phyloP scores from a whole-genome alignment of 1,140 invertebrate species.

The Caerostris darwini region DNA sequence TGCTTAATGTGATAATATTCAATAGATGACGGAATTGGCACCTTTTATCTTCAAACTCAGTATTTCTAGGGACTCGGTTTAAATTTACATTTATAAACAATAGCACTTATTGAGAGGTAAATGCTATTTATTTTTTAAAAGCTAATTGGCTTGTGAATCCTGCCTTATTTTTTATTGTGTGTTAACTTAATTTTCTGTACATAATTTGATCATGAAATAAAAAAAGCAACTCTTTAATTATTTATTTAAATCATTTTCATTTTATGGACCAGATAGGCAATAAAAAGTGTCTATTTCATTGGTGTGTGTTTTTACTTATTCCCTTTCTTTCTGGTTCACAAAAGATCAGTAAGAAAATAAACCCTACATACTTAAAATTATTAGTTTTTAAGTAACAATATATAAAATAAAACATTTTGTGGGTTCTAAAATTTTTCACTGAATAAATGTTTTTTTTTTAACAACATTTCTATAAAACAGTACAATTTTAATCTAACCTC shows the following conservation, averaged over 20 bases:
- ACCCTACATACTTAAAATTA: too few relatives aligned
- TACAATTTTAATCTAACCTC: too few relatives aligned
- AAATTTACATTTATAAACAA: background rate
- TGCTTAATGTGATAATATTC: conserved; percentile 51
- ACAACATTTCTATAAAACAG: too few relatives aligned
- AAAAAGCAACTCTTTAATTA: conserved; percentile 11
- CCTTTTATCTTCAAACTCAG: conserved; percentile 38
- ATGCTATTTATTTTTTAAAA: background rate
- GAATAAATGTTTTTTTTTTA: too few relatives aligned
- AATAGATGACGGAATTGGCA: conserved; percentile 10
- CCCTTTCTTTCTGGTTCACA: background rate
- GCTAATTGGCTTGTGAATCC: background rate
- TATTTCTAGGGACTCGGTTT: conserved; percentile 12
- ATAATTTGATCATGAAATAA: conserved; percentile 51
- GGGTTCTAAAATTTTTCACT: too few relatives aligned
- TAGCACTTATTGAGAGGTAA: background rate
- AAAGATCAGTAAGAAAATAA: background rate
- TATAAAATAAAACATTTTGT: too few relatives aligned
- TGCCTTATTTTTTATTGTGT: conserved; percentile 16
- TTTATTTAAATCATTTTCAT: conserved; percentile 51
- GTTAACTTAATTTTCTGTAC: conserved; percentile 55
- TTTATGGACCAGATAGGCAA: conserved; percentile 25
- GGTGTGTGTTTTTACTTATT: conserved; percentile 11
- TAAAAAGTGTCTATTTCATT: conserved; percentile 17
- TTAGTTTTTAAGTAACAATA: too few relatives aligned